Evolutionary conservation across 2,113 vertebrate species (phyloP).

Genomic region (Scomber scombrus): DNA sequence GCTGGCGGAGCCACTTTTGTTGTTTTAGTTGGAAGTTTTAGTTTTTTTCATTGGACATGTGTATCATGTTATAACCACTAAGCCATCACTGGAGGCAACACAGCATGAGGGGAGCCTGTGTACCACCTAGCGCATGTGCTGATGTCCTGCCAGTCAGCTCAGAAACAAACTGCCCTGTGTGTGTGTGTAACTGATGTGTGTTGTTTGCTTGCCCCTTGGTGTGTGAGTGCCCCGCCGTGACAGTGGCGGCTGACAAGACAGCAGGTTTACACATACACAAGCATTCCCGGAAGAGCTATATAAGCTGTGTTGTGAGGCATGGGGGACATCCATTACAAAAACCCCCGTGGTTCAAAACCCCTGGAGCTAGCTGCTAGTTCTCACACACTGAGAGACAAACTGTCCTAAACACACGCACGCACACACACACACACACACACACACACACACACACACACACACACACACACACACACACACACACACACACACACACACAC

Average conservation of each 20-base stretch:
- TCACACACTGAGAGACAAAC: slow-evolving; percentile 74
- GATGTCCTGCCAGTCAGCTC: slow-evolving; percentile 50
- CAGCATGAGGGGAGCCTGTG: slow-evolving; percentile 35
- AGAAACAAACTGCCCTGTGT: slow-evolving; percentile 43
- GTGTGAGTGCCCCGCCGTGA: slow-evolving; percentile 55
- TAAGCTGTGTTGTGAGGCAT: slow-evolving; percentile 66
- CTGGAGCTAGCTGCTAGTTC: slow-evolving; percentile 64
- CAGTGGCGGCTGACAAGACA: slow-evolving; percentile 65
- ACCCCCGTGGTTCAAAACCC: slow-evolving; percentile 66
- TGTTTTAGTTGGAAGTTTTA: background rate
- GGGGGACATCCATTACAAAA: slow-evolving; percentile 75
- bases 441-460: slow-evolving; percentile 25
- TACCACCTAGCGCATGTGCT: slow-evolving; percentile 37
- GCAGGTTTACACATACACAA: slow-evolving; percentile 55
- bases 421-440: slow-evolving; percentile 26
- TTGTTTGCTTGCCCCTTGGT: slow-evolving; percentile 52
- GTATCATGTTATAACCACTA: slow-evolving; percentile 40
- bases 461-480: slow-evolving; percentile 28
- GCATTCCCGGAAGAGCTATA: slow-evolving; percentile 63
- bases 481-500: slow-evolving; percentile 25
- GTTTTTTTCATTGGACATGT: slow-evolving; percentile 7
- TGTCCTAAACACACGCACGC: slow-evolving; percentile 33
- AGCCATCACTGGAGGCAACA: slow-evolving; percentile 25
- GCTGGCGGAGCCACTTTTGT: slow-evolving; percentile 1
- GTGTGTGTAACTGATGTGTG: slow-evolving; percentile 35